Percentiles rank a stretch among this genome's conserved stretches.
Evolutionary conservation across 2,888 invertebrate species (phyloP).

Genomic region (Macropis europaea): DNA sequence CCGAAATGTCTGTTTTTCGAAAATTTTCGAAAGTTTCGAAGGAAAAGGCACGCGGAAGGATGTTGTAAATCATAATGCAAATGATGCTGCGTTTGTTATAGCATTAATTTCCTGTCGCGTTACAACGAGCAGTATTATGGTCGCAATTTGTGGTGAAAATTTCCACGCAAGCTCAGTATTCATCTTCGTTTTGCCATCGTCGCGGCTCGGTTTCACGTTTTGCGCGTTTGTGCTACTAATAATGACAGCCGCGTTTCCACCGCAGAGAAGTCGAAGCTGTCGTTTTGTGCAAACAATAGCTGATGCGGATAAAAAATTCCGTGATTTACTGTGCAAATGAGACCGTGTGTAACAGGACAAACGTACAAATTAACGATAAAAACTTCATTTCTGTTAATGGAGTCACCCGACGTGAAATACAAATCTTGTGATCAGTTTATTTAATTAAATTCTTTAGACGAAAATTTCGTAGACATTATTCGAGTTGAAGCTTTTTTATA

Average conservation of each 20-base stretch:
- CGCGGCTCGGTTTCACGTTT: constrained; percentile 29
- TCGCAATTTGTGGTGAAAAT: constrained; percentile 45
- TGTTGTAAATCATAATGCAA: constrained; percentile 25
- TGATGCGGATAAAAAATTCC: neutral
- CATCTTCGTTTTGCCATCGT: constrained; percentile 41
- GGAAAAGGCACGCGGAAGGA: constrained; percentile 9
- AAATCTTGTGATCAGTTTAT: no score
- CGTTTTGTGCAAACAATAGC: constrained; percentile 16
- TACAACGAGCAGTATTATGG: constrained; percentile 38
- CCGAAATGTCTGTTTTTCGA: no score
- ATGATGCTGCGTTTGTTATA: constrained; percentile 25
- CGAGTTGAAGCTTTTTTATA: no score
- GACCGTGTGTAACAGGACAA: neutral
- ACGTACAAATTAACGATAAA: no score
- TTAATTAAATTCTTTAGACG: no score
- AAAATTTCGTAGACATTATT: no score
- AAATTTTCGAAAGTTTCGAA: no score
- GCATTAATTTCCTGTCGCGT: constrained; percentile 35
- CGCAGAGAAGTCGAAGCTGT: constrained; percentile 25
- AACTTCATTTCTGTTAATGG: no score
- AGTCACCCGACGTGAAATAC: no score
- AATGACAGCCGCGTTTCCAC: constrained; percentile 1
- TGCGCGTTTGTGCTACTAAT: constrained; percentile 34
- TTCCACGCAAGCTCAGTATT: constrained; percentile 30
- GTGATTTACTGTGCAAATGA: constrained; percentile 4